phyloP scores from a whole-genome alignment of 2,888 invertebrate species.

The Drosophila mimica region DNA sequence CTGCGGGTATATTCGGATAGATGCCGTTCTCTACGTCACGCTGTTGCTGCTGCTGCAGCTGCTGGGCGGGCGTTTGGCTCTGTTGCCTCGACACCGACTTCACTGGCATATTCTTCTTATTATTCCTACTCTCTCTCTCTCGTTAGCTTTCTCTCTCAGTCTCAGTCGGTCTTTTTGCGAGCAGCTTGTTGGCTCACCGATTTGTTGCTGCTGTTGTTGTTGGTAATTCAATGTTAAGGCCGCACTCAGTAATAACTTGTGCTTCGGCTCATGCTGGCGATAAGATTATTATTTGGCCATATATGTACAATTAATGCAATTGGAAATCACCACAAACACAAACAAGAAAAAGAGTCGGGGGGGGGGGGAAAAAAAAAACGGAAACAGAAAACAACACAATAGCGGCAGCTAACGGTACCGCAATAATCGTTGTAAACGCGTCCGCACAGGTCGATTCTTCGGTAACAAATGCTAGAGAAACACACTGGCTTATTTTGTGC shows the following conservation, averaged over 20 bases:
- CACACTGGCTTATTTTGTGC: background rate
- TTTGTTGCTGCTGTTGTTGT: slow-evolving; percentile 8
- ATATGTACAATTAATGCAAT: slow-evolving; percentile 31
- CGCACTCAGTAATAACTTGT: slow-evolving; percentile 43
- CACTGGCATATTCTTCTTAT: slow-evolving; percentile 44
- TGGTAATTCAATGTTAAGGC: slow-evolving; percentile 24
- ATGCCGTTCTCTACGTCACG: slow-evolving; percentile 78
- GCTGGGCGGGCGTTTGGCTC: slow-evolving; percentile 73
- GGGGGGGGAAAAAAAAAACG: slow-evolving; percentile 5
- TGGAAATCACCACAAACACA: slow-evolving; percentile 4
- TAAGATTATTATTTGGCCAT: slow-evolving; percentile 69
- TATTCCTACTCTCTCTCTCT: slow-evolving; percentile 25
- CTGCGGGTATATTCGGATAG: slow-evolving; percentile 76
- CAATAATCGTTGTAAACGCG: slow-evolving; percentile 22
- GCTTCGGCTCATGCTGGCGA: slow-evolving; percentile 64
- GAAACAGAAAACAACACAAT: slow-evolving; percentile 17
- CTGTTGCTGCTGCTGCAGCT: slow-evolving; percentile 73
- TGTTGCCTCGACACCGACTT: slow-evolving; percentile 67
- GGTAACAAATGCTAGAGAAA: slow-evolving; percentile 20
- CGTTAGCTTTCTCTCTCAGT: background rate
- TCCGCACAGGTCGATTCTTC: slow-evolving; percentile 15
- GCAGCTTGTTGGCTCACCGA: background rate
- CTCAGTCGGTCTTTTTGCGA: slow-evolving; percentile 2
- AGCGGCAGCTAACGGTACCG: slow-evolving; percentile 10
- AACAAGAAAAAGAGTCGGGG: slow-evolving; percentile 16